Evolutionary conservation across 2,797 vertebrate genomes (phyloP).

Genomic region (Esox masquinongy): DNA sequence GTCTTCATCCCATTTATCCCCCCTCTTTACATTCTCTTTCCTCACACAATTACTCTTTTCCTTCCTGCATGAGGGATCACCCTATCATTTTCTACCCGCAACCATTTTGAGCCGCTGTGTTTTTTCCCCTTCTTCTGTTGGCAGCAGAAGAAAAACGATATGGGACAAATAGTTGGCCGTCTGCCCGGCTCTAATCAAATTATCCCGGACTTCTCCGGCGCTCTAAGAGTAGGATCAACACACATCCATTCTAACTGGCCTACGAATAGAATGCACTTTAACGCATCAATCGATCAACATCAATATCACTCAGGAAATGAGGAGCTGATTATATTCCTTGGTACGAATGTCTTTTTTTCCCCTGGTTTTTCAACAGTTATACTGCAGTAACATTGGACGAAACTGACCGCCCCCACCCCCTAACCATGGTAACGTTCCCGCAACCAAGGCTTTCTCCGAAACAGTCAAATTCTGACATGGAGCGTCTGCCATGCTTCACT

Average conservation of each 20-base stretch:
- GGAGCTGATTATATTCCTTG: conserved; percentile 46
- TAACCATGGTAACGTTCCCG: not conserved
- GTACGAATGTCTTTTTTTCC: conserved; percentile 29
- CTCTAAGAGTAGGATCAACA: conserved; percentile 46
- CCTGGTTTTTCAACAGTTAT: conserved; percentile 17
- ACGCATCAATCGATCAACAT: conserved; percentile 52
- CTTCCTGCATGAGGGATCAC: conserved; percentile 30
- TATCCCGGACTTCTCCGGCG: conserved; percentile 37
- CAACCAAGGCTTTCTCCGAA: not conserved
- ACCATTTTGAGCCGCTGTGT: conserved; percentile 45
- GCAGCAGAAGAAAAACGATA: conserved; percentile 46
- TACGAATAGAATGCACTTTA: conserved; percentile 46
- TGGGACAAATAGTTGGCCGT: conserved; percentile 43
- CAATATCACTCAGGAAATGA: conserved; percentile 55
- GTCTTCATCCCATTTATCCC: conserved; percentile 35
- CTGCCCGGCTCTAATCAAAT: conserved; percentile 53
- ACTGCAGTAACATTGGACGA: conserved; percentile 11
- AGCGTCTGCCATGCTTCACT: not conserved
- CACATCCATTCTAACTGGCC: conserved; percentile 36
- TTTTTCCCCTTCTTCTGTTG: conserved; percentile 17
- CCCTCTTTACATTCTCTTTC: conserved; percentile 28
- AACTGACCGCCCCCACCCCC: not conserved
- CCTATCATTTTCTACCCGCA: conserved; percentile 19
- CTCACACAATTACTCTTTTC: conserved; percentile 49
- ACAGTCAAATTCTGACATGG: not conserved